A percentile compares a stretch with the other conserved stretches of the same genome.
phyloP scores from a whole-genome alignment of 2,797 vertebrate genomes.

The Novumbra hubbsi region DNA sequence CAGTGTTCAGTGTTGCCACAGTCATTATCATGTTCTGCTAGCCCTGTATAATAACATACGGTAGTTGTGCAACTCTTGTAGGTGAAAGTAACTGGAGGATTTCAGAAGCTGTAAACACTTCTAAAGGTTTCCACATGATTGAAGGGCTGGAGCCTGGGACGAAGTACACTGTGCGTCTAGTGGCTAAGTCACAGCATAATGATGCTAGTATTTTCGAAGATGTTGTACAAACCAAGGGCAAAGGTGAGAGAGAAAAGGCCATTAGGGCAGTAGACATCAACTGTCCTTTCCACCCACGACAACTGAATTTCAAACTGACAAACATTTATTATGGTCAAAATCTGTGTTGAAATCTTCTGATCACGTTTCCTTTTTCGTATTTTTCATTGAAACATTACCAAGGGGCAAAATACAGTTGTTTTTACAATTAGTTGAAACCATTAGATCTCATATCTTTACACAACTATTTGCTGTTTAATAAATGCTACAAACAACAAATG shows the following conservation, averaged over 20 bases:
- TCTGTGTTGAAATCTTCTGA: conserved; percentile 23
- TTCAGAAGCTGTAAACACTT: conserved; percentile 83
- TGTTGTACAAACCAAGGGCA: conserved; percentile 87
- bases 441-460: no score
- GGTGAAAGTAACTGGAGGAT: conserved; percentile 86
- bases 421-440: no score
- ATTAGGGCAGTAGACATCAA: conserved; percentile 26
- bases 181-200: conserved; percentile 87
- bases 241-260: conserved; percentile 80
- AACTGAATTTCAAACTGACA: not conserved
- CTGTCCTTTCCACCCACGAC: conserved; percentile 6
- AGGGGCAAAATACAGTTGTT: conserved; percentile 25
- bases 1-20: not conserved
- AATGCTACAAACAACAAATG: no score
- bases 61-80: conserved; percentile 68
- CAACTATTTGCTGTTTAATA: no score
- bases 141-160: conserved; percentile 84
- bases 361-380: conserved; percentile 25
- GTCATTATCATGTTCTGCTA: conserved; percentile 8
- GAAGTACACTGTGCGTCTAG: conserved; percentile 84
- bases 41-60: conserved; percentile 41
- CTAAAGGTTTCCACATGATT: conserved; percentile 84
- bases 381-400: conserved; percentile 28
- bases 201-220: conserved; percentile 94
- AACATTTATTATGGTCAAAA: not conserved